These are phyloP conservation scores for Anhinga rufa DNA, from an alignment of 2,113 vertebrate species.

Conservation along the genomic window DNA sequence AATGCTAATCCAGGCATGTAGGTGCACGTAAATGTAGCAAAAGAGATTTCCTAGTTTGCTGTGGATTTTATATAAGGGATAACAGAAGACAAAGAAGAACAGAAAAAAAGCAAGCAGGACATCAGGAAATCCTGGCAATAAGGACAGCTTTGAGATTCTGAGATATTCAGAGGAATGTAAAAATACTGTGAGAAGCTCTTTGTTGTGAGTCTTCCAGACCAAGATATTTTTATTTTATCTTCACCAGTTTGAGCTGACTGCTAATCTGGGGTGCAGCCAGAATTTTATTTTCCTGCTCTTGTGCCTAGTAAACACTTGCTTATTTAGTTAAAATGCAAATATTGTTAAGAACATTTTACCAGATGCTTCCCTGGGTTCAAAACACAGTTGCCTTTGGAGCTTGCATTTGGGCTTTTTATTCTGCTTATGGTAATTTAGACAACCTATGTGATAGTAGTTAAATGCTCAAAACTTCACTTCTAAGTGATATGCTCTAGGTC, in stretches of 20 bases:
- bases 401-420: background rate
- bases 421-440: background rate
- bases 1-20: background rate
- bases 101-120: background rate
- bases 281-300: constrained; percentile 46
- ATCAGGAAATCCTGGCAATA: background rate
- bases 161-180: background rate
- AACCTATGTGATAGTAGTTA: background rate
- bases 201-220: background rate
- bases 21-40: background rate
- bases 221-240: constrained; percentile 31
- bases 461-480: background rate
- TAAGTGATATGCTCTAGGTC: background rate
- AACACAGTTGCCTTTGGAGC: constrained; percentile 12
- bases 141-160: background rate
- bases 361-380: constrained; percentile 44
- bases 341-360: constrained; percentile 32
- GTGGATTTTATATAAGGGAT: background rate
- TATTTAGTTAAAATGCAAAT: constrained; percentile 56
- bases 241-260: constrained; percentile 13
- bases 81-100: background rate
- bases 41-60: background rate
- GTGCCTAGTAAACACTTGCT: constrained; percentile 42
- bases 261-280: constrained; percentile 22
- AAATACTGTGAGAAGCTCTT: background rate